These are phyloP conservation scores for Bungarus multicinctus DNA, from an alignment of 2,113 vertebrate species.

Conservation along the genomic window DNA sequence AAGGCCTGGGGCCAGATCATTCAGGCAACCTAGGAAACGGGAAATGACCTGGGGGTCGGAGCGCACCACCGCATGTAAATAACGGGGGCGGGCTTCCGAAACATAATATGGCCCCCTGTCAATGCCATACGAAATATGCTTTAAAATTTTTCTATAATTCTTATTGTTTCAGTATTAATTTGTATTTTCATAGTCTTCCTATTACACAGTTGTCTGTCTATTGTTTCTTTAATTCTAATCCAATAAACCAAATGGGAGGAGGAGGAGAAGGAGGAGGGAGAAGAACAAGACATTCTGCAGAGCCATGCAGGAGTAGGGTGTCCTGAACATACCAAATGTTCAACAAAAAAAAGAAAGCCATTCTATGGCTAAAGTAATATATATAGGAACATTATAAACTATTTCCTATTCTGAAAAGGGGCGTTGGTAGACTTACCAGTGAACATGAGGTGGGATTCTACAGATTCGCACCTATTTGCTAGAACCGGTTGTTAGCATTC, in stretches of 20 bases:
- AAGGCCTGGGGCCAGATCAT: no score
- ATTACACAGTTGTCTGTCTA: neutral
- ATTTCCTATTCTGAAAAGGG: neutral
- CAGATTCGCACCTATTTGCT: no score
- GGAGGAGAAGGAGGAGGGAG: neutral
- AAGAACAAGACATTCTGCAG: neutral
- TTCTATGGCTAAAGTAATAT: neutral
- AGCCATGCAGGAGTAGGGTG: neutral
- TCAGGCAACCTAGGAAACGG: no score
- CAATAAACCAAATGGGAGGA: neutral
- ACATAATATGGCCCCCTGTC: no score
- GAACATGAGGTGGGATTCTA: no score
- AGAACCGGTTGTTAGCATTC: no score
- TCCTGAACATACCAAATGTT: neutral
- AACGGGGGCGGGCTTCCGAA: no score
- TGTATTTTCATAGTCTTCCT: neutral
- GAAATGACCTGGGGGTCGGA: no score
- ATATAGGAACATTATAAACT: neutral
- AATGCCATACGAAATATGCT: neutral
- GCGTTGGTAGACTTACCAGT: no score
- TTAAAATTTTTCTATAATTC: neutral
- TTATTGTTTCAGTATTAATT: neutral
- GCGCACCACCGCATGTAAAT: no score
- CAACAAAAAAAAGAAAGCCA: neutral
- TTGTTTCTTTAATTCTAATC: neutral